Base-by-base conservation (phyloP, 2,888 invertebrate genomes). In the Ectobius pallidus region DNA sequence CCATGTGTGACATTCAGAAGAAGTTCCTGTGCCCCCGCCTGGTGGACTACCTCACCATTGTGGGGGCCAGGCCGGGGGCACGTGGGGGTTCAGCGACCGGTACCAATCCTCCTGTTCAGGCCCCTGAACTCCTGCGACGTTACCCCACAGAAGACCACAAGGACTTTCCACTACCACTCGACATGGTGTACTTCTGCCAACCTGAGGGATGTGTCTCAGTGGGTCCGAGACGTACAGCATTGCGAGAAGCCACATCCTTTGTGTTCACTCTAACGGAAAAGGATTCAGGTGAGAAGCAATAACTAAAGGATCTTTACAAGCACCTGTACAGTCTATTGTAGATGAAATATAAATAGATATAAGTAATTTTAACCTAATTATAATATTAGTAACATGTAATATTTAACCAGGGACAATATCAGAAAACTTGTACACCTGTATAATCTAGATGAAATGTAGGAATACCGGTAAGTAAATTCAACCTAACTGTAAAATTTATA, bases 161-260 rank as follows among this genome's bases (percentile, higher is more conserved):
- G 82, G 99, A 99, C 85, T 99, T 99, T 83, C 94, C 96, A 0
- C 86, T 99, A 79, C 98, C 99, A 0, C 87, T 96, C 81, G 99
- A 99, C 84, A 98, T 99, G 90, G 97, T 99, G 30, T 99, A 97
- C 85, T 99, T 99, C 86, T 99, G 99, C 81, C 99, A 99, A 84
- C 99, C 99, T 1, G 99, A 99, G 85, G 99, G 99, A 71, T 99
- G 99, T 83, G 92, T 92, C 76, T 94, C 92, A 75, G 93, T 96
- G 75, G 96, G 96, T 16, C 96, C 96, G 7, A 90, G 95, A 78
- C 89, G 94, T 75, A 91, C 93, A 22, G 91, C 91, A 44, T 86
- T 92, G 63, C 87, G 97, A 74, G 98, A 99, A 83, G 94, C 96
- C 69, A 94, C 95, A 32, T 97, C 98, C 18, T 99, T 99, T 84